A percentile compares a stretch with the other conserved stretches of the same genome.
Evolutionary conservation across 1,140 invertebrate genomes (phyloP).

Genomic region (Cyrtorhinus lividipennis): DNA sequence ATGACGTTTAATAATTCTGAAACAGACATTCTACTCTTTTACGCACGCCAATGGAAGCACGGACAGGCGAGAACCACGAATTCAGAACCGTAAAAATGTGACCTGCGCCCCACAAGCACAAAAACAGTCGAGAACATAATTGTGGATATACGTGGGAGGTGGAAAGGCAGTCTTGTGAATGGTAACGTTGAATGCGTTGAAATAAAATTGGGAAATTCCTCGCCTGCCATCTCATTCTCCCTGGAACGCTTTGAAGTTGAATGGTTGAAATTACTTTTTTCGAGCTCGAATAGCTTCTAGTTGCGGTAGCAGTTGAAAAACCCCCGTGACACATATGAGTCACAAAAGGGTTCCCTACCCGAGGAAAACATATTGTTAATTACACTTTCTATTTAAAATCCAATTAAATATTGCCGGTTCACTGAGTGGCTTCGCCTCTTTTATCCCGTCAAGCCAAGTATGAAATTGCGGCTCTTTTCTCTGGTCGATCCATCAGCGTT

Average conservation of each 20-base stretch:
- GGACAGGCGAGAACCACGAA: no score
- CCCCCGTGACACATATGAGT: neutral
- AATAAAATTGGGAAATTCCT: neutral
- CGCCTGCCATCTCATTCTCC: neutral
- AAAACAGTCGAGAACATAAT: no score
- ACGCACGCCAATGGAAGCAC: no score
- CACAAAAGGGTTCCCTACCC: neutral
- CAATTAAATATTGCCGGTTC: neutral
- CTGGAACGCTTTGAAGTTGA: neutral
- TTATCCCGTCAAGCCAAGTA: neutral
- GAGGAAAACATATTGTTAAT: neutral
- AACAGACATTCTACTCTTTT: no score
- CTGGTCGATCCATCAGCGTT: neutral
- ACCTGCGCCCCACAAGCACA: no score
- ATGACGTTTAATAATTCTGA: no score
- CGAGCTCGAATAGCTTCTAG: neutral
- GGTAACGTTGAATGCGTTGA: no score
- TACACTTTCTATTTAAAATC: neutral
- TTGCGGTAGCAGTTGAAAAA: neutral
- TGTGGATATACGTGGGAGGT: no score
- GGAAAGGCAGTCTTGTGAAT: no score
- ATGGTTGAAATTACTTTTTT: neutral
- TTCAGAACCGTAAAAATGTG: no score
- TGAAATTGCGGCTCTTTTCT: neutral
- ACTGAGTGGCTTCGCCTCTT: neutral